phyloP scores from a whole-genome alignment of 2,797 vertebrate genomes.

The Syndactyla subalaris region DNA sequence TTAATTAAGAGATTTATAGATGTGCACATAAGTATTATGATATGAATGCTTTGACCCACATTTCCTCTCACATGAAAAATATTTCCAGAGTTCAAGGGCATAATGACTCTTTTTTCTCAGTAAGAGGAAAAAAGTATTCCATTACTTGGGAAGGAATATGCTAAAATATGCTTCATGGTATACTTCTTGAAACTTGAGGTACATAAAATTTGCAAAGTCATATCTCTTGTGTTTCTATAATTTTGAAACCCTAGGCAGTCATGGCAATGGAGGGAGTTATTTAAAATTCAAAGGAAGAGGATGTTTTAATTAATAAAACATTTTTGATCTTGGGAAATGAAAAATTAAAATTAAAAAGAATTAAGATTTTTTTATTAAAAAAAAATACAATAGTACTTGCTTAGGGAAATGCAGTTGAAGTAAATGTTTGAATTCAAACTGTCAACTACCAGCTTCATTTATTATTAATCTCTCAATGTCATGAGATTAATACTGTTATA shows the following conservation, averaged over 20 bases:
- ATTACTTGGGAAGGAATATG: neutral
- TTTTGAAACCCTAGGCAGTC: neutral
- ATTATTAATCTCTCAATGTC: neutral
- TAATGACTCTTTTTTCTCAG: neutral
- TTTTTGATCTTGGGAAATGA: neutral
- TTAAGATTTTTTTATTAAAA: neutral
- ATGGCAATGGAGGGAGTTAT: neutral
- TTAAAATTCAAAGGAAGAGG: neutral
- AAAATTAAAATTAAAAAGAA: neutral
- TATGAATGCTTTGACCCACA: neutral
- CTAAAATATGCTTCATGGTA: neutral
- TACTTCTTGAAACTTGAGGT: neutral
- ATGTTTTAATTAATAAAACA: neutral
- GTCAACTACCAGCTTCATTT: neutral
- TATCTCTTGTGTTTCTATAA: neutral
- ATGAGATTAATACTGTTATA: neutral
- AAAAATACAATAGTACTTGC: neutral
- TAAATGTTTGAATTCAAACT: neutral
- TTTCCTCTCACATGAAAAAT: neutral
- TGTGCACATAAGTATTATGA: neutral
- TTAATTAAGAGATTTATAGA: conserved; percentile 22
- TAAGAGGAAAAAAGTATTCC: neutral
- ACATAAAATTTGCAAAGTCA: neutral
- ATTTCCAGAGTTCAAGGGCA: neutral
- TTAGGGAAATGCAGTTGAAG: neutral